A percentile compares a stretch with the other conserved stretches of the same genome.
These are phyloP conservation scores for Thaleichthys pacificus DNA, from an alignment of 2,797 vertebrate genomes.

Conservation along the genomic window DNA sequence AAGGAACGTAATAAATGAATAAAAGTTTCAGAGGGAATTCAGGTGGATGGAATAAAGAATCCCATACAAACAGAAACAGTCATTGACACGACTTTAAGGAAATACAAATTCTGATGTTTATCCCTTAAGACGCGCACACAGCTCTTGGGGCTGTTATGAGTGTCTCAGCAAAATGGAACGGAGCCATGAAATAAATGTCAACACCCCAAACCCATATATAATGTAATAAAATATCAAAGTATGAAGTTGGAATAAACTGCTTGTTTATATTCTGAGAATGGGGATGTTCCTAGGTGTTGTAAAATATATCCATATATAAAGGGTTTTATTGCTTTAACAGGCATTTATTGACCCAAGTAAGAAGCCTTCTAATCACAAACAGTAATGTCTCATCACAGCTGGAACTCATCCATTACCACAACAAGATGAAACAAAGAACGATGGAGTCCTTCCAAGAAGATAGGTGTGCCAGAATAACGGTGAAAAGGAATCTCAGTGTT, in stretches of 20 bases:
- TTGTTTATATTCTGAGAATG: not conserved
- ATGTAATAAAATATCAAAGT: not conserved
- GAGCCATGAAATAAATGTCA: too few species aligned
- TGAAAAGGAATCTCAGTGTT: too few species aligned
- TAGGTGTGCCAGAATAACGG: too few species aligned
- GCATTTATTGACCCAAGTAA: not conserved
- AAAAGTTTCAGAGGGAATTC: not conserved
- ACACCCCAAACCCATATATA: not conserved
- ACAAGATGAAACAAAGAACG: too few species aligned
- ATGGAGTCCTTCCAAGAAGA: too few species aligned
- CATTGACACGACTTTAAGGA: not conserved
- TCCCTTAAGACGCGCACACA: not conserved
- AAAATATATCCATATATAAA: not conserved
- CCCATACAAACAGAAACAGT: not conserved
- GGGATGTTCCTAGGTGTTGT: not conserved
- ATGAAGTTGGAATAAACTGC: not conserved
- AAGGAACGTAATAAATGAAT: too few species aligned
- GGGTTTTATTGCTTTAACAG: not conserved
- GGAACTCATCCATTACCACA: too few species aligned
- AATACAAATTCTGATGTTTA: not conserved
- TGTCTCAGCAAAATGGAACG: not conserved
- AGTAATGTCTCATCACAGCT: not conserved
- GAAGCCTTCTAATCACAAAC: not conserved
- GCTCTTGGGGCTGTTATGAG: not conserved
- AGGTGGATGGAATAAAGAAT: too few species aligned